Evolutionary conservation across 2,888 invertebrate genomes (phyloP), one percentile per base, ranked within the genome.

Genomic region (Aphelenchoides bicaudatus): DNA sequence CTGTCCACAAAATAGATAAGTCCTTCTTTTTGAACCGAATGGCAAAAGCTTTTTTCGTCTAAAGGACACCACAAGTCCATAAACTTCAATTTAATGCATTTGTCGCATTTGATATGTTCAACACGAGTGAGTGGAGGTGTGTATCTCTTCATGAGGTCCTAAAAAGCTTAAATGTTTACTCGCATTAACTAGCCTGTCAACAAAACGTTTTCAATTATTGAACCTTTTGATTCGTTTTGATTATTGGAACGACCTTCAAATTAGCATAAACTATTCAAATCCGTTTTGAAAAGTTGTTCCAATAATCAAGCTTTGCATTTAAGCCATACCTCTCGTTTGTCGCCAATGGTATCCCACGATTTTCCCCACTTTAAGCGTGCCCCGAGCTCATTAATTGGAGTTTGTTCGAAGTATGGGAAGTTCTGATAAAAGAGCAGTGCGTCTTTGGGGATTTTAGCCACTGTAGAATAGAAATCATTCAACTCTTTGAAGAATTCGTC

Each of bases 261-360:
- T n/a, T n/a, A n/a, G n/a, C n/a, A n/a, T n/a, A n/a, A n/a, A n/a
- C n/a, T n/a, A n/a, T n/a, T n/a, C n/a, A n/a, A n/a, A n/a, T n/a
- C n/a, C n/a, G n/a, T n/a, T n/a, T n/a, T n/a, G n/a, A n/a, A n/a
- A n/a, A n/a, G n/a, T n/a, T n/a, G n/a, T n/a, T n/a, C n/a, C n/a
- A n/a, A n/a, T n/a, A n/a, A n/a, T n/a, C n/a, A n/a, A n/a, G n/a
- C n/a, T n/a, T n/a, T n/a, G n/a, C n/a, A n/a, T n/a, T n/a, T n/a
- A n/a, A n/a, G n/a, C n/a, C n/a, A n/a, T n/a, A 43, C 43, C n/a
- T 10, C 43, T 43, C 16, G 43, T n/a, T 43, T 6, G 23, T 43
- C 43, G 10, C 43, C 43, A 25, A 43, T 43, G 10, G 43, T 43
- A 6, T 43, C 43, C 43, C 16, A 43, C 23, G 43, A 25, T 43